These are phyloP conservation scores for Zalophus californianus DNA, from an alignment of 2,797 vertebrate genomes.

Conservation along the genomic window DNA sequence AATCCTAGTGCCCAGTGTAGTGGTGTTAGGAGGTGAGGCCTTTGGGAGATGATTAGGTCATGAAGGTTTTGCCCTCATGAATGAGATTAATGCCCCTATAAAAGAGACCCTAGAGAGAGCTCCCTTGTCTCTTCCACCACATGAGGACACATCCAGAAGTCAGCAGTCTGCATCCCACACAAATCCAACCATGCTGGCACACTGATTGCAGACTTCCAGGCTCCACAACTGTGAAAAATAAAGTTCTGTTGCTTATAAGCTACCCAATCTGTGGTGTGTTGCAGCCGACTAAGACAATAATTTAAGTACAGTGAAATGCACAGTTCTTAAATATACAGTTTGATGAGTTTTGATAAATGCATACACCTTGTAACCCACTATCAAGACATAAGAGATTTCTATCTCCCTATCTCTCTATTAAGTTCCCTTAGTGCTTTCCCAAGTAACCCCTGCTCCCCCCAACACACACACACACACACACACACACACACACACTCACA, in stretches of 20 bases:
- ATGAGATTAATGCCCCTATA: not conserved
- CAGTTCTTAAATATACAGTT: conserved; percentile 13
- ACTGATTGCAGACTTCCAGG: not conserved
- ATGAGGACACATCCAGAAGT: not conserved
- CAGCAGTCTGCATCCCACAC: not conserved
- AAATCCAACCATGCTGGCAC: not conserved
- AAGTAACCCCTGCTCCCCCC: not conserved
- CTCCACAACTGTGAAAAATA: not conserved
- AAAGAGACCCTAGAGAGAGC: not conserved
- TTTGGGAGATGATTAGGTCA: not conserved
- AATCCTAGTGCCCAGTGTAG: not conserved
- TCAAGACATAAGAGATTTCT: not conserved
- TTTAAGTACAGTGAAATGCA: conserved; percentile 22
- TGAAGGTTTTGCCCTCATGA: not conserved
- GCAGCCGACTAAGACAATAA: not conserved
- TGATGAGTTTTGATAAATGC: conserved; percentile 36
- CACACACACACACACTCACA: not conserved
- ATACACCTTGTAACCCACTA: not conserved
- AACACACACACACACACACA: not conserved
- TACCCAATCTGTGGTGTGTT: not conserved
- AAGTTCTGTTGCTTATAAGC: not conserved
- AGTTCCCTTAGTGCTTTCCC: not conserved
- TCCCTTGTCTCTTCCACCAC: not conserved
- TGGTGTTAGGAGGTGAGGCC: not conserved
- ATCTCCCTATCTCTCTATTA: not conserved